phyloP scores from a whole-genome alignment of 2,113 vertebrate species.

The Myotis yumanensis region DNA sequence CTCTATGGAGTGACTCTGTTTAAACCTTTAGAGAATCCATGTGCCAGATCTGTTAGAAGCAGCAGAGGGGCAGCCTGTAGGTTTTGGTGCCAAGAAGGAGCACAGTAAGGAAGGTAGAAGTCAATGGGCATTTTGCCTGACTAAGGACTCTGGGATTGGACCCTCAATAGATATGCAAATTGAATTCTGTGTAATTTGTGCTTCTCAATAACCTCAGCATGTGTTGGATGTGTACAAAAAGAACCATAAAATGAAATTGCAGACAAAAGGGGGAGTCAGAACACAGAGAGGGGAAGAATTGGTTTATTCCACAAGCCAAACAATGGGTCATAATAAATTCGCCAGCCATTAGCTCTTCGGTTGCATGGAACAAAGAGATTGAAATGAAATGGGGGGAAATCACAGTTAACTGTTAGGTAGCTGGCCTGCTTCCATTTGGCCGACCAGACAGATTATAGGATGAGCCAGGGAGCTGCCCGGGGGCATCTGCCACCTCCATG shows the following conservation, averaged over 20 bases:
- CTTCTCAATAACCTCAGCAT: slow-evolving; percentile 81
- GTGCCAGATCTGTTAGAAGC: slow-evolving; percentile 24
- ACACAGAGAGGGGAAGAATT: slow-evolving; percentile 75
- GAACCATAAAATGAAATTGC: slow-evolving; percentile 77
- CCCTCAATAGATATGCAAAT: slow-evolving; percentile 81
- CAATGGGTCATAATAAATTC: slow-evolving; percentile 78
- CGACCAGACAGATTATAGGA: slow-evolving; percentile 52
- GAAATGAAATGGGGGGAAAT: slow-evolving; percentile 59
- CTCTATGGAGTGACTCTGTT: neutral
- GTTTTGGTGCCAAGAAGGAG: slow-evolving; percentile 58
- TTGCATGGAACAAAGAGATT: slow-evolving; percentile 73
- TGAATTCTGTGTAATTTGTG: slow-evolving; percentile 77
- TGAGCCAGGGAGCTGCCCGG: slow-evolving; percentile 42
- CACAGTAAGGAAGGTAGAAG: slow-evolving; percentile 63
- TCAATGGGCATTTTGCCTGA: slow-evolving; percentile 77
- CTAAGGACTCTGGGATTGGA: slow-evolving; percentile 74
- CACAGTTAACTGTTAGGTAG: slow-evolving; percentile 72
- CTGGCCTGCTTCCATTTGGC: slow-evolving; percentile 74
- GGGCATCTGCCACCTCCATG: slow-evolving; percentile 60
- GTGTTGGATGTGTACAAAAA: slow-evolving; percentile 80
- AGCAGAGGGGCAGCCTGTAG: slow-evolving; percentile 36
- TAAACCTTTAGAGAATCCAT: neutral
- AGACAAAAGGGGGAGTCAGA: slow-evolving; percentile 74
- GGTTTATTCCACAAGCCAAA: slow-evolving; percentile 71
- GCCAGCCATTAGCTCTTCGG: slow-evolving; percentile 74